A percentile compares a stretch with the other conserved stretches of the same genome.
These are phyloP conservation scores for Rotaria macrura DNA, from an alignment of 2,888 invertebrate genomes.

Conservation along the genomic window DNA sequence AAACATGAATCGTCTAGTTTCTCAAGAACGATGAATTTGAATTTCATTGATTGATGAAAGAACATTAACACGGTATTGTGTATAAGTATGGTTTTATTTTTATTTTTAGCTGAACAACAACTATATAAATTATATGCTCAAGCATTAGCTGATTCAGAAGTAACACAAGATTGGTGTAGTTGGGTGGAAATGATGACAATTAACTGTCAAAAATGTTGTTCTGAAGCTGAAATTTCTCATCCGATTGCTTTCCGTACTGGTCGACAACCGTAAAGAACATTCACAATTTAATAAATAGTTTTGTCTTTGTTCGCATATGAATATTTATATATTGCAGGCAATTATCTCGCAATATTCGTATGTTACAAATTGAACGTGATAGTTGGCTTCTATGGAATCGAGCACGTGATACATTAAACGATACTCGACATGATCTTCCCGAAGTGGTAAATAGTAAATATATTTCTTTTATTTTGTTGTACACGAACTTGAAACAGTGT, in stretches of 20 bases:
- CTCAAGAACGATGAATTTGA: too few species aligned
- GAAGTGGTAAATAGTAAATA: not conserved
- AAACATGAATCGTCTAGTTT: too few species aligned
- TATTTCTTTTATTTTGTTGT: too few species aligned
- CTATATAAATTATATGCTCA: not conserved
- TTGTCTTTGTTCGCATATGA: not conserved
- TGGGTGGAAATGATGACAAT: slow-evolving; percentile 4
- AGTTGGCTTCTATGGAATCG: slow-evolving; percentile 19
- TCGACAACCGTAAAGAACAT: not conserved
- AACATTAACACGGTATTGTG: too few species aligned
- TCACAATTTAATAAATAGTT: not conserved
- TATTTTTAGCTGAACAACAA: not conserved
- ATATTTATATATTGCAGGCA: not conserved
- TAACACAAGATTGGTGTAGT: slow-evolving; percentile 4
- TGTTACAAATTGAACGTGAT: slow-evolving; percentile 9
- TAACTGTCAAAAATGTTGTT: slow-evolving; percentile 19
- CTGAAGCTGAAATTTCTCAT: not conserved
- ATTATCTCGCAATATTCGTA: not conserved
- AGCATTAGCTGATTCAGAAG: slow-evolving; percentile 10
- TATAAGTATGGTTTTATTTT: too few species aligned
- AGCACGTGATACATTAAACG: slow-evolving; percentile 14
- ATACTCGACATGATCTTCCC: not conserved
- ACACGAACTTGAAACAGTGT: too few species aligned
- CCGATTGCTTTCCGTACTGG: slow-evolving; percentile 2
- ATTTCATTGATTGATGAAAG: too few species aligned